Evolutionary conservation across 92 coral and sea anemone species (phyloP), one percentile per base, ranked within the genome.

Genomic region (Palythoa heliodiscus): DNA sequence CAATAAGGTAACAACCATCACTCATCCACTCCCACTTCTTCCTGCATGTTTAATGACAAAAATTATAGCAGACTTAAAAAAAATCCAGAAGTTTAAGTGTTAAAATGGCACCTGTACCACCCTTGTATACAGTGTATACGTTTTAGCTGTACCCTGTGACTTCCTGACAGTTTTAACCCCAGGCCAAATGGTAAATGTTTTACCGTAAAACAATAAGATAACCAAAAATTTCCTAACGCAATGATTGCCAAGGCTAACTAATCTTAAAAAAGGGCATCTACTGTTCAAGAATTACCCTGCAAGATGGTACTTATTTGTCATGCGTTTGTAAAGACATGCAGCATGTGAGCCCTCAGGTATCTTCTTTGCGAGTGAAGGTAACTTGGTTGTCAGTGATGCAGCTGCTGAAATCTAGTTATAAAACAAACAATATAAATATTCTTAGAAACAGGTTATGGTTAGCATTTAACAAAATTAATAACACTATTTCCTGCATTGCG

Each of bases 21-120:
- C 89, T 69, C 25, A 86, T 85, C 63, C 66, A 86, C 55, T 86
- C 84, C 89, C 84, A 86, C 39, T 64, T 86, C 85, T 38, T 67
- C 84, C 84, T 86, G 77, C 43, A 76, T 38, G 67, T 50, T 48
- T 19, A 74, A 47, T 48, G 63, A 23, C 23, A 23, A 74, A 74
- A 48, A 48, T 37, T 37, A 39, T 37, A 37, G 52, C 76, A 71
- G 53, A 37, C 22, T 71, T 37, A n/a, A 1, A 37, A 71, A 71
- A 71, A 71, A 71, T 24, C 74, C 53, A 71, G 7, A 37, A 43
- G 22, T 37, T 3, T 37, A 39, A 71, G 76, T 12, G 53, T 71
- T 71, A 12, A 10, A 71, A 71, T 71, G 52, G 19, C 3, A 69
- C 73, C 20, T 69, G 17, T 23, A 8, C 19, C 73, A 69, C 19